phyloP scores from a whole-genome alignment of 2,797 vertebrate genomes.

The Ceryle rudis region DNA sequence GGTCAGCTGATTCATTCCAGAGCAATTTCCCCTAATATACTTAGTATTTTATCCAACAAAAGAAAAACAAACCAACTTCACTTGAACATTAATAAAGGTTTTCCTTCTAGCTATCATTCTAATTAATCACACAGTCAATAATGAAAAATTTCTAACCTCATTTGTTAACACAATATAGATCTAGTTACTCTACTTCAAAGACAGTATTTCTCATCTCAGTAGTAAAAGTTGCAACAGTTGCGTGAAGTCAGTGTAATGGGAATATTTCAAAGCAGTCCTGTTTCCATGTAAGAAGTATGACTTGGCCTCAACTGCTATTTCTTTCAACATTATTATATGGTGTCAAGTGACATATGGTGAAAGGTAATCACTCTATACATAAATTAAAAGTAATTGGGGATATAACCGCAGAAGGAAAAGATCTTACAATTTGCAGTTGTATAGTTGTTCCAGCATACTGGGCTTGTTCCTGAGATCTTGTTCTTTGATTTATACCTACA shows the following conservation, averaged over 20 bases:
- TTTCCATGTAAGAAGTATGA: background rate
- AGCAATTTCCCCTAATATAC: background rate
- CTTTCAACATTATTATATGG: background rate
- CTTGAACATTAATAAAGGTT: background rate
- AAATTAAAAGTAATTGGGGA: background rate
- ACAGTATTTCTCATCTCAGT: background rate
- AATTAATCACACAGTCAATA: conserved; percentile 39
- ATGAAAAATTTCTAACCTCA: conserved; percentile 9
- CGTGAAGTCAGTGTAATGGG: background rate
- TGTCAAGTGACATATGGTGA: background rate
- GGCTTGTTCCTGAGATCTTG: background rate
- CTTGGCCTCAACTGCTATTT: conserved; percentile 13
- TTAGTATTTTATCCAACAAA: background rate
- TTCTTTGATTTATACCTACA: background rate
- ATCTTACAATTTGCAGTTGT: background rate
- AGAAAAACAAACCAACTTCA: background rate
- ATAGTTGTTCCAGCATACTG: background rate
- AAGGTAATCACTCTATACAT: conserved; percentile 17
- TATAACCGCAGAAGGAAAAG: background rate
- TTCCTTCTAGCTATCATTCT: conserved; percentile 8
- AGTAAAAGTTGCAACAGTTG: background rate
- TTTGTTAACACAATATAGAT: conserved; percentile 21
- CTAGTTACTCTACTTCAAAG: conserved; percentile 1
- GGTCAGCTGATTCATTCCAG: background rate
- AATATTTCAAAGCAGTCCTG: conserved; percentile 1